Conservation (phyloP, 2,888 invertebrate genomes). For the Agrochola circellaris region DNA sequence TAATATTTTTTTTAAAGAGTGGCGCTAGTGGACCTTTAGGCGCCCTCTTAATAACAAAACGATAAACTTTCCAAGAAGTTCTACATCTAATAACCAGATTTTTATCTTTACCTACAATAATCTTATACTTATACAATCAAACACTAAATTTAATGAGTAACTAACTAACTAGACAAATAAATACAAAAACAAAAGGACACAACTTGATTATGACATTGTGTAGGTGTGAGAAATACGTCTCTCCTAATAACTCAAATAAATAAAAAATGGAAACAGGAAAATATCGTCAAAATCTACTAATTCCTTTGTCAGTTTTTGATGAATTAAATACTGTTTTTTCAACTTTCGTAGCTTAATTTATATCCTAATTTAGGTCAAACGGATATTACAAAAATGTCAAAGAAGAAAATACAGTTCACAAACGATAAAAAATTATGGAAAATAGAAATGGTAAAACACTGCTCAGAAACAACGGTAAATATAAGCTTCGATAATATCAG, state of each 20-base stretch:
- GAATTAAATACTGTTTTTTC: background rate
- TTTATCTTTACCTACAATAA: too few relatives aligned
- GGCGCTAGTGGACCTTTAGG: too few relatives aligned
- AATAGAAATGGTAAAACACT: conserved; percentile 2
- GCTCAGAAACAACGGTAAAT: background rate
- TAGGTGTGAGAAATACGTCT: background rate
- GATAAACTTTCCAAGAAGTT: background rate
- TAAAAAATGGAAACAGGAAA: background rate
- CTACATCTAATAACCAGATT: background rate
- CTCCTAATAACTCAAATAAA: background rate
- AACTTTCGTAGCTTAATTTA: background rate
- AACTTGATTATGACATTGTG: too few relatives aligned
- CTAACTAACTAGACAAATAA: too few relatives aligned
- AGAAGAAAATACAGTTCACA: background rate
- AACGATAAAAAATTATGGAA: background rate
- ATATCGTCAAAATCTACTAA: conserved; percentile 13
- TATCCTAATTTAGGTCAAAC: conserved; percentile 15
- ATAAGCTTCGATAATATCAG: background rate
- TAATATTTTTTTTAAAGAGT: too few relatives aligned
- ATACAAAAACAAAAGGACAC: too few relatives aligned
- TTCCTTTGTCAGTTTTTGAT: conserved; percentile 8
- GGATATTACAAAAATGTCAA: conserved; percentile 32
- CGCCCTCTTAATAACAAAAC: background rate
- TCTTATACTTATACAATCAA: too few relatives aligned
- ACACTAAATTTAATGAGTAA: too few relatives aligned